Conservation (phyloP, 1,140 invertebrate species). For the Drosophila nikananu region DNA sequence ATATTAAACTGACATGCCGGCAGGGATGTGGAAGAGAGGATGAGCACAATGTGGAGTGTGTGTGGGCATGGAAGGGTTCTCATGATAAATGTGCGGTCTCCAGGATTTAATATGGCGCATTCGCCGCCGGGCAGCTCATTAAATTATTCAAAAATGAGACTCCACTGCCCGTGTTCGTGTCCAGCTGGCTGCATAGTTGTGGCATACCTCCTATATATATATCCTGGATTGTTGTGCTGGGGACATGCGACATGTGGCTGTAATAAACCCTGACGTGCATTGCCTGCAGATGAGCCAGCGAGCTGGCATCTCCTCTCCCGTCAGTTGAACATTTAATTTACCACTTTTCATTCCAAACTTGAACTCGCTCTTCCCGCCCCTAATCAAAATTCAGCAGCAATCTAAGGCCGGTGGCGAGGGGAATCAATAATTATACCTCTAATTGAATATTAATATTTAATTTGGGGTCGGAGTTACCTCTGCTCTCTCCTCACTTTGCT, state of each 20-base stretch:
- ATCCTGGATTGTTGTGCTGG: conserved; percentile 9
- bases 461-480: conserved; percentile 30
- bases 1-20: conserved; percentile 58
- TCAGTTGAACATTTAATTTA: not conserved
- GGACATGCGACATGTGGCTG: conserved; percentile 65
- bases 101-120: conserved; percentile 65
- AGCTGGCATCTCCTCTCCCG: not conserved
- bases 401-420: not conserved
- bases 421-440: conserved; percentile 64
- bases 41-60: not conserved
- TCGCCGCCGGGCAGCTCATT: conserved; percentile 58
- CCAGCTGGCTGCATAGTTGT: conserved; percentile 39
- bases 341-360: conserved; percentile 1
- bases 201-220: conserved; percentile 6
- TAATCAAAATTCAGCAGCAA: conserved; percentile 10
- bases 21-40: conserved; percentile 19
- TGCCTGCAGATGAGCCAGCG: conserved; percentile 39
- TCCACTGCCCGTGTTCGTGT: conserved; percentile 16
- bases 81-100: conserved; percentile 75
- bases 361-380: not conserved
- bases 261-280: conserved; percentile 65
- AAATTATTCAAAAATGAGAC: conserved; percentile 68
- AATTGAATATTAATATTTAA: conserved; percentile 79
- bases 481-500: not conserved
- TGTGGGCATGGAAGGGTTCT: conserved; percentile 29